Evolutionary conservation across 2,888 invertebrate genomes (phyloP).

Genomic region (Nipponacmea schrenckii): DNA sequence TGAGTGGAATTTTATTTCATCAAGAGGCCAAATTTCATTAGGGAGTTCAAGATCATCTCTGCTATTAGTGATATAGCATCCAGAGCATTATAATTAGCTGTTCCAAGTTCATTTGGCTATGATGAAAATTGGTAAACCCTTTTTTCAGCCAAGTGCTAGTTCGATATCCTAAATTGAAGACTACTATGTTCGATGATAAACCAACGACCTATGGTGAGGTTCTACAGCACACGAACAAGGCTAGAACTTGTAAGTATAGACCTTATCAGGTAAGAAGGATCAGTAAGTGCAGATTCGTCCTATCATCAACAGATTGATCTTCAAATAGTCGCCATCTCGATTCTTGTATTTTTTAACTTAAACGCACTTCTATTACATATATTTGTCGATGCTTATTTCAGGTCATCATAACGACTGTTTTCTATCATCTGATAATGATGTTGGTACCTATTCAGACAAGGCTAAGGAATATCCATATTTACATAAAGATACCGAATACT

Average conservation of each 20-base stretch:
- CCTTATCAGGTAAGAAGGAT: too few species aligned
- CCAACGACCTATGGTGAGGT: slow-evolving; percentile 18
- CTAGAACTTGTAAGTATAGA: slow-evolving; percentile 11
- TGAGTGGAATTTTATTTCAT: too few species aligned
- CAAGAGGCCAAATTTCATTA: too few species aligned
- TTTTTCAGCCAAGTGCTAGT: slow-evolving; percentile 18
- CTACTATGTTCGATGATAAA: slow-evolving; percentile 2
- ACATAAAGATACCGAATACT: slow-evolving; percentile 16
- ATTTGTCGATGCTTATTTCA: background rate
- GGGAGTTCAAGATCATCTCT: too few species aligned
- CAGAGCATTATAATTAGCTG: too few species aligned
- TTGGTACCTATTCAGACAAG: slow-evolving; percentile 17
- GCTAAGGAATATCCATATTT: slow-evolving; percentile 20
- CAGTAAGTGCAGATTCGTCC: too few species aligned
- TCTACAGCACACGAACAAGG: slow-evolving; percentile 8
- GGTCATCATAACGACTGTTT: slow-evolving; percentile 27
- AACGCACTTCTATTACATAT: too few species aligned
- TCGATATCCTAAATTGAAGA: slow-evolving; percentile 19
- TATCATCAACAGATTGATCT: background rate
- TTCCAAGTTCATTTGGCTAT: too few species aligned
- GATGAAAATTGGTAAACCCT: too few species aligned
- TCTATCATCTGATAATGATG: slow-evolving; percentile 20
- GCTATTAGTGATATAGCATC: too few species aligned
- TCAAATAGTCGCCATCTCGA: background rate
- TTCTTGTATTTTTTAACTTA: too few species aligned